Percentiles rank a stretch among this genome's conserved stretches.
Evolutionary conservation across 2,113 vertebrate species (phyloP).

Genomic region (Lepus europaeus): DNA sequence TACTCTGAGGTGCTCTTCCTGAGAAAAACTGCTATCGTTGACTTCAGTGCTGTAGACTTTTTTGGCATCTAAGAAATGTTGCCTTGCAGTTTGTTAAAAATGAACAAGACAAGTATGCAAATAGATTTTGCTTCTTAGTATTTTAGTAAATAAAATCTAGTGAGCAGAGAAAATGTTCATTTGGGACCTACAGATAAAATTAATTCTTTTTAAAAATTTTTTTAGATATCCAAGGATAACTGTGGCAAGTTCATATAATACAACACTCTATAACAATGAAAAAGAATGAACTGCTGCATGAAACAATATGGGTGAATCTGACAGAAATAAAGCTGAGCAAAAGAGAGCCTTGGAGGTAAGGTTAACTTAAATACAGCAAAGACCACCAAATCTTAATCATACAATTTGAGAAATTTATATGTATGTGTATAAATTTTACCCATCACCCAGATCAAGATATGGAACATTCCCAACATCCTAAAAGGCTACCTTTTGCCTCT

Average conservation of each 20-base stretch:
- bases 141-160: neutral
- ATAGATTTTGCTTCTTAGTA: neutral
- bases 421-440: neutral
- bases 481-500: neutral
- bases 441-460: neutral
- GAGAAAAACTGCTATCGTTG: neutral
- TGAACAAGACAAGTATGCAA: too few relatives aligned
- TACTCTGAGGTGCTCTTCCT: neutral
- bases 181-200: neutral
- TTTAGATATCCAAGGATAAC: neutral
- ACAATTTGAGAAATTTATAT: neutral
- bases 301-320: neutral
- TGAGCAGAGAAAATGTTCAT: neutral
- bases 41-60: neutral
- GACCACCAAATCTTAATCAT: neutral
- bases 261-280: neutral
- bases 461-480: neutral
- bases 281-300: neutral
- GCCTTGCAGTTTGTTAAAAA: neutral
- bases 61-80: neutral
- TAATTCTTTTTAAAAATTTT: neutral
- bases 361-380: neutral
- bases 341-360: neutral
- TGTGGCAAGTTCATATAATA: neutral
- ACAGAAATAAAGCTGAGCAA: neutral